Percentiles rank a stretch among this genome's conserved stretches.
Evolutionary conservation across 1,140 invertebrate species (phyloP).

Genomic region (Euura saliciscinereae): DNA sequence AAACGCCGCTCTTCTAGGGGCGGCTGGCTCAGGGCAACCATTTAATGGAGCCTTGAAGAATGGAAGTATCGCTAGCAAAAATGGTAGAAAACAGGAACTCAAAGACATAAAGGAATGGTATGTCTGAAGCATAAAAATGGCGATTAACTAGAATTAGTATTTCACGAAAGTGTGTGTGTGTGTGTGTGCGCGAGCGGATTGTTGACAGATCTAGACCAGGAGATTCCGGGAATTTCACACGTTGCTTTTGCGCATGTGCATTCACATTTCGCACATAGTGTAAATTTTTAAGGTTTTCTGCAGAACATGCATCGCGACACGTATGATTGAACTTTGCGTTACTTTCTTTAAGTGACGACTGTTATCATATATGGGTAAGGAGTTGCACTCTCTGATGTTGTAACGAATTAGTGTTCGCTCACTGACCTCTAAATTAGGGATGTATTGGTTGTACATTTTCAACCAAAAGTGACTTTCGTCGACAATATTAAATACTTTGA

Average conservation of each 20-base stretch:
- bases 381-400: too few species aligned
- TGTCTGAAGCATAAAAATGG: constrained; percentile 65
- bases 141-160: neutral
- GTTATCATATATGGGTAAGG: too few species aligned
- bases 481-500: too few species aligned
- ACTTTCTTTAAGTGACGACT: too few species aligned
- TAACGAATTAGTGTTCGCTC: too few species aligned
- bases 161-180: neutral
- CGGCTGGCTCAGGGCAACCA: constrained; percentile 56
- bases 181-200: neutral
- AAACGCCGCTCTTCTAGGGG: constrained; percentile 73
- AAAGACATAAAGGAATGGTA: constrained; percentile 96
- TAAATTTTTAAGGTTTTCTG: too few species aligned
- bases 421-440: too few species aligned
- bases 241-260: neutral
- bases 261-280: too few species aligned
- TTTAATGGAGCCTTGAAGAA: constrained; percentile 53
- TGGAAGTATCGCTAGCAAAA: constrained; percentile 50
- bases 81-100: constrained; percentile 76
- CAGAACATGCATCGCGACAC: too few species aligned
- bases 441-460: too few species aligned
- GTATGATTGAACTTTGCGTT: too few species aligned
- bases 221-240: neutral
- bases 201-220: neutral
- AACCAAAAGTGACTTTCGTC: too few species aligned